Base-by-base conservation (phyloP, 64 coral and sea anemone genomes). In the Montipora efflorescens region DNA sequence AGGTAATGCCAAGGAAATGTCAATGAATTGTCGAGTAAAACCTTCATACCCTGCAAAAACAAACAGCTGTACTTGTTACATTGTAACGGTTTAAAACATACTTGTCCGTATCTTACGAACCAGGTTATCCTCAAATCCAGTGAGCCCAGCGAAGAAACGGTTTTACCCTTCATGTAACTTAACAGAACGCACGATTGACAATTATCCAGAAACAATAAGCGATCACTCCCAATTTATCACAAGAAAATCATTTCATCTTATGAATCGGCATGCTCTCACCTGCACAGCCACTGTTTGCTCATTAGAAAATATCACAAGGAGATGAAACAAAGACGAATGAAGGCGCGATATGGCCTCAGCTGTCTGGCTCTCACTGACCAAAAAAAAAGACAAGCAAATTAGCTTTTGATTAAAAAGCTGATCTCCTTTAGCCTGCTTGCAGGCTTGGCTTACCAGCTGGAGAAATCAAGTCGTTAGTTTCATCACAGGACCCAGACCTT, bases 291-390 rank as follows among this genome's bases (percentile, higher is more conserved):
- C 88, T 45, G 93, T 66, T 20, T 75, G 90, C 64, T 96, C 95
- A 66, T 87, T 93, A 19, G 81, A 75, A 64, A 96, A 88, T 87
- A 96, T 90, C 18, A 96, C 75, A 73, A 96, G 77, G 3, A 96
- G 88, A 79, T 91, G 95, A 91, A 96, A 94, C 36, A 96, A 74
- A 8, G 81, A 90, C 3, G 79, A 93, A 19, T 93, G 74, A 59
- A 94, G 87, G 5, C 92, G 88, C 16, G 75, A 20, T 20, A 96
- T 87, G 69, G 82, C 74, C 16, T 91, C 81, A 21, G 82, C 44
- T 19, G 87, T 70, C 75, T 96, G 95, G 45, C 91, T 80, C 64
- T 96, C 87, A 48, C 95, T 96, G 28, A 62, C 48, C 46, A 51
- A 7, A 47, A 19, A 74, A 58, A 7, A 73, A 95, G 8, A 59